Conservation (phyloP, 2,113 vertebrate genomes). For the Pygoscelis antarcticus region DNA sequence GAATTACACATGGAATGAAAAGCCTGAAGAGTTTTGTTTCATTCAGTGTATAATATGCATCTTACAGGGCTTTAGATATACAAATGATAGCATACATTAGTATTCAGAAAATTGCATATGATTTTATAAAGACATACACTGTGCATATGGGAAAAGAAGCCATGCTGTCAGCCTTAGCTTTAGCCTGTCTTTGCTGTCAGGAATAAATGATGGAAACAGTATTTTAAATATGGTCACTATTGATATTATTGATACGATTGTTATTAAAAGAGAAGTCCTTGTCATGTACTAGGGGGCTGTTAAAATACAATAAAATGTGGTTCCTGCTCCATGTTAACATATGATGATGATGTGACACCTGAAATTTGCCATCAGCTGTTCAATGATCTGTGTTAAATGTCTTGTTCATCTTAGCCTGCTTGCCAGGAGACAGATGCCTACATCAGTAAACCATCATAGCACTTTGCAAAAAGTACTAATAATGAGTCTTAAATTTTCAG, state of each 20-base stretch:
- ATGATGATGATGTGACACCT: neutral
- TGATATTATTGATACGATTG: neutral
- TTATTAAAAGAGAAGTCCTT: neutral
- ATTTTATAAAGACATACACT: neutral
- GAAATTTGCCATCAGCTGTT: neutral
- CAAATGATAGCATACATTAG: neutral
- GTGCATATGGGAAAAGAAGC: neutral
- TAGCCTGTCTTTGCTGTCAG: neutral
- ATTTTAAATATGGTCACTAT: neutral
- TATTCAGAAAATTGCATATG: neutral
- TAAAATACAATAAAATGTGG: neutral
- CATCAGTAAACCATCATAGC: neutral
- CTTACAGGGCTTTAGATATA: neutral
- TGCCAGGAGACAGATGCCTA: neutral
- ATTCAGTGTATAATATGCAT: neutral
- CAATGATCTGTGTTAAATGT: neutral
- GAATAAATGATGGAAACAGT: neutral
- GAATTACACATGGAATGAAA: neutral
- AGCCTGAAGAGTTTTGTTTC: constrained; percentile 19
- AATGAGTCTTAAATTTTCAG: neutral
- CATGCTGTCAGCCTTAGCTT: neutral
- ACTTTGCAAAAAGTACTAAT: neutral
- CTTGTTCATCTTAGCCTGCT: neutral
- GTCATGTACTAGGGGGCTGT: neutral
- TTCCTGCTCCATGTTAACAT: neutral